These are phyloP conservation scores for Spizaetus ornatus DNA, from an alignment of 2,113 vertebrate species.

Conservation along the genomic window DNA sequence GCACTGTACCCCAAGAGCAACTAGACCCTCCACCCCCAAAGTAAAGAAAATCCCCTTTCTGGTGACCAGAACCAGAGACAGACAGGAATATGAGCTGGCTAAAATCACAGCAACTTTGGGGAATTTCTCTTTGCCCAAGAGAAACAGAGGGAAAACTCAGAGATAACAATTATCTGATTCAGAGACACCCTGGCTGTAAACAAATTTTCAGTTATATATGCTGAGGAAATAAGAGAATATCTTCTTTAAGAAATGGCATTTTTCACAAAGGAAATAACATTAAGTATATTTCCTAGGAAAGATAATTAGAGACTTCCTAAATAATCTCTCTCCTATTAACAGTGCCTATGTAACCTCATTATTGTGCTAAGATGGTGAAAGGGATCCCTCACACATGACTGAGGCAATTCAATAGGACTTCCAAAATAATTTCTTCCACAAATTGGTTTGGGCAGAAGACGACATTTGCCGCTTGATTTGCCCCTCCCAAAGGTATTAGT, in stretches of 20 bases:
- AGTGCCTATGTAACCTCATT: not conserved
- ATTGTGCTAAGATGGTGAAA: not conserved
- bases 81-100: not conserved
- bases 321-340: not conserved
- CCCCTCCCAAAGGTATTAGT: not conserved
- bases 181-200: not conserved
- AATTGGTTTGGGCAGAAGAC: not conserved
- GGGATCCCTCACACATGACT: not conserved
- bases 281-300: not conserved
- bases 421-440: not conserved
- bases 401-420: not conserved
- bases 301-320: not conserved
- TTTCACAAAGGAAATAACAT: not conserved
- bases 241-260: not conserved
- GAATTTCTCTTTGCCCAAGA: not conserved
- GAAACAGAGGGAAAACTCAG: not conserved
- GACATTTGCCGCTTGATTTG: not conserved
- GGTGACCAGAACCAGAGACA: not conserved
- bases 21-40: not conserved
- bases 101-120: not conserved
- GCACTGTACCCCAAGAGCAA: not conserved
- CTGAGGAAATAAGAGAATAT: not conserved
- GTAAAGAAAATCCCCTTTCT: not conserved
- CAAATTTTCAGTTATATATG: not conserved
- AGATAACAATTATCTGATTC: not conserved